Base-by-base conservation (phyloP, 2,113 vertebrate genomes). In the Melanostigma gelatinosum region DNA sequence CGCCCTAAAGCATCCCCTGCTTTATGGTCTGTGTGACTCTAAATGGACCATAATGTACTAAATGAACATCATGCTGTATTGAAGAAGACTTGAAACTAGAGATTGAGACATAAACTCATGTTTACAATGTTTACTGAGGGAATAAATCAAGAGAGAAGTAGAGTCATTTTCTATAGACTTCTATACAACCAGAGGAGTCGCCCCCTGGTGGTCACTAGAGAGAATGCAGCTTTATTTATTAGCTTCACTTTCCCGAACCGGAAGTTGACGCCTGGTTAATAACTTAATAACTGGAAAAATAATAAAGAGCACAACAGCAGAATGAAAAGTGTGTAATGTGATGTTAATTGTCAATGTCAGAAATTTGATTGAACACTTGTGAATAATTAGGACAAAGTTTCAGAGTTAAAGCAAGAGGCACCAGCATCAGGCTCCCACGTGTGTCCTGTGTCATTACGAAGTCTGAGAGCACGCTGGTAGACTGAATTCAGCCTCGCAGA, bases 391-490 rank as follows among this genome's bases (percentile, higher is more conserved):
- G 29, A 48, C 7, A 15, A 13, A 4, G 38, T 1, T 20, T 18
- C 10, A 15, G n/a, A 8, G 10, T 13, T 5, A 8, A 54, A 40
- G 61, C 11, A 4, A 8, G 40, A 57, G 20, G 40, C 66, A 42
- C 4, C 7, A 18, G 22, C 65, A 52, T 6, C 72, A 44, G 42
- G 52, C 60, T 61, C 38, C 40, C 38, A 36, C 8, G 24, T 55
- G 77, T 22, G 22, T 60, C 54, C 18, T 18, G 0, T 11, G 54
- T 73, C 63, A 64, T 62, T 70, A 52, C 18, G 0, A 3, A 79
- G 83, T 75, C 72, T 72, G 78, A 68, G 72, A 16, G 83, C 72
- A 42, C 11, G 8, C 44, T 42, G 64, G 15, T 0, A 4, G 68
- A 63, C 63, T 24, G 72, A 36, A 52, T n/a, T 20, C 75, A 38